Percentiles rank a stretch among this genome's conserved stretches.
Evolutionary conservation across 2,113 vertebrate genomes (phyloP).

Genomic region (Cacatua alba): DNA sequence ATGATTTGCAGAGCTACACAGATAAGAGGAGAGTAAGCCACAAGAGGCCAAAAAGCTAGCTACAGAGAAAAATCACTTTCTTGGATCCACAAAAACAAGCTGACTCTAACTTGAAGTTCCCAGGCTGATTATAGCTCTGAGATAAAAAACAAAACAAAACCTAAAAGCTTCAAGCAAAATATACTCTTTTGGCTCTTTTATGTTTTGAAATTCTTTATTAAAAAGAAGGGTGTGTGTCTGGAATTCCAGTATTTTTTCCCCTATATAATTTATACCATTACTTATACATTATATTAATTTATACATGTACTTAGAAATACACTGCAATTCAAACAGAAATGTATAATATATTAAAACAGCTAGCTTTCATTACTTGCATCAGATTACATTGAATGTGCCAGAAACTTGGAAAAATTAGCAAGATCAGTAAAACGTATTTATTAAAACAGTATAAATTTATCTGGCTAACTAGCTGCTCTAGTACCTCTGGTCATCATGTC

Average conservation of each 20-base stretch:
- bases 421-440: neutral
- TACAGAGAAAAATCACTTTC: neutral
- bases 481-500: neutral
- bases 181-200: neutral
- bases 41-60: neutral
- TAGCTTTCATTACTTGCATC: neutral
- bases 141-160: neutral
- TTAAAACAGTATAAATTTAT: neutral
- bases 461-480: neutral
- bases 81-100: neutral
- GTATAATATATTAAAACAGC: neutral
- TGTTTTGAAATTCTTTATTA: neutral
- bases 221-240: fast-evolving
- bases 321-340: neutral
- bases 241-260: neutral
- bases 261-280: neutral
- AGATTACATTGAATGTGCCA: neutral
- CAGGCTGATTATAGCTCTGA: neutral
- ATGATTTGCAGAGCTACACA: neutral
- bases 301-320: neutral
- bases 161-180: neutral
- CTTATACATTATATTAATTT: neutral
- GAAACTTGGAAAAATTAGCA: neutral
- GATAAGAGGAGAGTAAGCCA: neutral
- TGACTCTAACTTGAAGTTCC: neutral